A percentile compares a stretch with the other conserved stretches of the same genome.
phyloP scores from a whole-genome alignment of 2,113 vertebrate genomes.

The Hipposideros armiger region DNA sequence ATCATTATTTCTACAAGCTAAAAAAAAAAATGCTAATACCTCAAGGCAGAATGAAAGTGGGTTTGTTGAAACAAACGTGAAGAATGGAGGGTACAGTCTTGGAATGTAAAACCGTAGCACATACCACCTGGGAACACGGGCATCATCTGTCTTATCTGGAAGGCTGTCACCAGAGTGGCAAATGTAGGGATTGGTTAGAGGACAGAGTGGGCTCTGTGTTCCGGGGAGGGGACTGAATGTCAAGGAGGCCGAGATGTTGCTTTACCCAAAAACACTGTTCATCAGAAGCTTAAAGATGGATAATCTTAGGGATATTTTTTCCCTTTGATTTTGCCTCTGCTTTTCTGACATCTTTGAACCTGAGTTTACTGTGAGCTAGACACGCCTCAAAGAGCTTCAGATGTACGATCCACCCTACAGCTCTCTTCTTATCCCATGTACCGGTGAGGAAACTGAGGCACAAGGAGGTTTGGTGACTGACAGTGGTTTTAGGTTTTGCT shows the following conservation, averaged over 20 bases:
- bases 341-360: not conserved
- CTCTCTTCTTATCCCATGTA: not conserved
- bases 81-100: constrained; percentile 48
- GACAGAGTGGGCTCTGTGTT: not conserved
- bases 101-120: constrained; percentile 48
- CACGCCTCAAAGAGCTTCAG: not conserved
- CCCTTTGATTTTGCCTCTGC: not conserved
- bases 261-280: not conserved
- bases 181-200: not conserved
- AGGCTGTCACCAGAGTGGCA: not conserved
- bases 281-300: not conserved
- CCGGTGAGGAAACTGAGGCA: not conserved
- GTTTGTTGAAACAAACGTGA: constrained; percentile 52
- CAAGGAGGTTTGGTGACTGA: not conserved
- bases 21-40: constrained; percentile 57
- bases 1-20: constrained; percentile 66
- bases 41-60: constrained; percentile 54
- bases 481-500: not conserved
- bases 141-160: constrained; percentile 37
- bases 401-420: fast-evolving
- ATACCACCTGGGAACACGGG: constrained; percentile 8
- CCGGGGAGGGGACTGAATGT: not conserved
- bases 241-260: not conserved
- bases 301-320: not conserved
- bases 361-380: not conserved